Conservation (phyloP, 1,140 invertebrate species). For the Holotrichia oblita region DNA sequence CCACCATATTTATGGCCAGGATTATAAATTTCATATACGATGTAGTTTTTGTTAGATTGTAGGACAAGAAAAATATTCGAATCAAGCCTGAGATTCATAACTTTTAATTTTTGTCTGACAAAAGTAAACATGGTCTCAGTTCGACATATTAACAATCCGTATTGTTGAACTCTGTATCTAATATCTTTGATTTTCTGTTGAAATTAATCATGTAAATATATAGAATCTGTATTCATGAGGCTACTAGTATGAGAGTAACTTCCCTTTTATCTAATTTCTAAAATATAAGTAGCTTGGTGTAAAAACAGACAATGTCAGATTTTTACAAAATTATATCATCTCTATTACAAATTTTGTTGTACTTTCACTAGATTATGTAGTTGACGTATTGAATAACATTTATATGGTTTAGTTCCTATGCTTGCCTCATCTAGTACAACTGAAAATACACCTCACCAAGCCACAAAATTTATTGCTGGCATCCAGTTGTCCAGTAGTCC, state of each 20-base stretch:
- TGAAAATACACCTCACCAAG: too few relatives aligned
- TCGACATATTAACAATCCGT: neutral
- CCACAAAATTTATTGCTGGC: too few relatives aligned
- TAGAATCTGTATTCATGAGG: neutral
- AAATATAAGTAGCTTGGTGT: neutral
- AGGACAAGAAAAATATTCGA: neutral
- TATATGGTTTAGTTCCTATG: too few relatives aligned
- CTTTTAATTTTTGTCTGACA: neutral
- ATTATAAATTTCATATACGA: neutral
- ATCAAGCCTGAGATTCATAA: conserved; percentile 17
- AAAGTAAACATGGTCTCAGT: neutral
- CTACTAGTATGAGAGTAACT: neutral
- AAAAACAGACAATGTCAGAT: too few relatives aligned
- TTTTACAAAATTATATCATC: too few relatives aligned
- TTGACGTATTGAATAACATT: too few relatives aligned
- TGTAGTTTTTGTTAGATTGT: neutral
- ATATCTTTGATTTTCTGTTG: conserved; percentile 10
- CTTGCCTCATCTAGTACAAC: too few relatives aligned
- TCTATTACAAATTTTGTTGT: too few relatives aligned
- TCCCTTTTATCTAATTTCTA: neutral
- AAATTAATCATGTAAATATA: neutral
- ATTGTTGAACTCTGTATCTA: neutral
- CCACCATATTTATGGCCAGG: neutral
- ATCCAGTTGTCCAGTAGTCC: too few relatives aligned
- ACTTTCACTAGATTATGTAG: too few relatives aligned